Evolutionary conservation across 2,888 invertebrate genomes (phyloP).

Genomic region (Xanthorhoe spadicearia): DNA sequence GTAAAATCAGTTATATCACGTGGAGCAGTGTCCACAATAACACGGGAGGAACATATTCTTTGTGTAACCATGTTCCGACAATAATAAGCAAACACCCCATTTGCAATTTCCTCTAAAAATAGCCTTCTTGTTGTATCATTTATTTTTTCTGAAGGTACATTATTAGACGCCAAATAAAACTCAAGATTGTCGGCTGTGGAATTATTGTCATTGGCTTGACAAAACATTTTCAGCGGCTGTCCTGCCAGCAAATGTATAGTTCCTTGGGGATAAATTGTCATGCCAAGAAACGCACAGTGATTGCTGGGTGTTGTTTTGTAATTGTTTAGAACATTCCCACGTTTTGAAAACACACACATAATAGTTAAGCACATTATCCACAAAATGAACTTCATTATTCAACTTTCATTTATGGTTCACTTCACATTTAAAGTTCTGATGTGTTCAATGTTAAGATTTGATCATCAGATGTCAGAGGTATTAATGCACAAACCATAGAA

Average conservation of each 20-base stretch:
- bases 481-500: too few relatives aligned
- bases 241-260: slow-evolving; percentile 58
- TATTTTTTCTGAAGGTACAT: slow-evolving; percentile 73
- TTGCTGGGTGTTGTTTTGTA: too few relatives aligned
- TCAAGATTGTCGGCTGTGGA: slow-evolving; percentile 71
- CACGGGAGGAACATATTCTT: slow-evolving; percentile 60
- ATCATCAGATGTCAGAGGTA: too few relatives aligned
- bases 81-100: slow-evolving; percentile 79
- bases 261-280: background rate
- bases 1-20: slow-evolving; percentile 87
- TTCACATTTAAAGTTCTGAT: too few relatives aligned
- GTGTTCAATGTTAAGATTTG: too few relatives aligned
- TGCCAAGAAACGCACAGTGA: too few relatives aligned
- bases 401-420: too few relatives aligned
- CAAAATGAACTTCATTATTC: too few relatives aligned
- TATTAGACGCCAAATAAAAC: slow-evolving; percentile 58
- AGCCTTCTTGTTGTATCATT: slow-evolving; percentile 87
- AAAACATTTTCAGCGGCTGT: slow-evolving; percentile 86
- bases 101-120: slow-evolving; percentile 81
- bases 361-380: too few relatives aligned
- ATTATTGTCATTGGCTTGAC: slow-evolving; percentile 72
- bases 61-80: slow-evolving; percentile 73
- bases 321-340: too few relatives aligned
- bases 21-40: slow-evolving; percentile 84
- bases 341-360: too few relatives aligned